phyloP scores from a whole-genome alignment of 2,797 vertebrate species.

The Sitta carolinensis region DNA sequence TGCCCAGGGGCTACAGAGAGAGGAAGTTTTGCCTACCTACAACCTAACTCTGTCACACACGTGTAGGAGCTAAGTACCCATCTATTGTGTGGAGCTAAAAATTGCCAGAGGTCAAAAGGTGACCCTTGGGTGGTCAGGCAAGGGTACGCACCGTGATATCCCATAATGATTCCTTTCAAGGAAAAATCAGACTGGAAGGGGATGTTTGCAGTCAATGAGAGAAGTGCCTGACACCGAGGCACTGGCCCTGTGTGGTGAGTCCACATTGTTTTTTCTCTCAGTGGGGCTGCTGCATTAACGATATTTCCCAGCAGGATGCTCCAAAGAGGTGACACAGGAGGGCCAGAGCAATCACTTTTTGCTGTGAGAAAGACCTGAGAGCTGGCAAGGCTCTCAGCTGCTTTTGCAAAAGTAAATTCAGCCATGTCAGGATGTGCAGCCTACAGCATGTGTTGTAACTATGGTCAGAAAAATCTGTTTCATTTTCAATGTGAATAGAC shows the following conservation, averaged over 20 bases:
- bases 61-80: not conserved
- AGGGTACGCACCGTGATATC: rapidly evolving
- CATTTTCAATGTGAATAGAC: not conserved
- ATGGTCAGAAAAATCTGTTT: not conserved
- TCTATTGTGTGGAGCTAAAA: not conserved
- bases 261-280: not conserved
- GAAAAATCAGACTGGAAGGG: not conserved
- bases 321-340: not conserved
- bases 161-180: not conserved
- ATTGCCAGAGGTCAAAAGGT: not conserved
- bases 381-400: not conserved
- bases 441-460: rapidly evolving
- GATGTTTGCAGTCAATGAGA: not conserved
- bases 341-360: not conserved
- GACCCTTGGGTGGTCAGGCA: not conserved
- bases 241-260: not conserved
- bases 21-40: not conserved
- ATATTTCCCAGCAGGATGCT: not conserved
- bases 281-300: not conserved
- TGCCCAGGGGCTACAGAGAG: not conserved
- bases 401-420: not conserved
- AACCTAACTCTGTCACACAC: not conserved
- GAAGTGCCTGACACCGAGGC: not conserved
- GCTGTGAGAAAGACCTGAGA: not conserved
- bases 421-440: not conserved